Conservation (phyloP, 1,140 invertebrate genomes). For the Samia ricini region DNA sequence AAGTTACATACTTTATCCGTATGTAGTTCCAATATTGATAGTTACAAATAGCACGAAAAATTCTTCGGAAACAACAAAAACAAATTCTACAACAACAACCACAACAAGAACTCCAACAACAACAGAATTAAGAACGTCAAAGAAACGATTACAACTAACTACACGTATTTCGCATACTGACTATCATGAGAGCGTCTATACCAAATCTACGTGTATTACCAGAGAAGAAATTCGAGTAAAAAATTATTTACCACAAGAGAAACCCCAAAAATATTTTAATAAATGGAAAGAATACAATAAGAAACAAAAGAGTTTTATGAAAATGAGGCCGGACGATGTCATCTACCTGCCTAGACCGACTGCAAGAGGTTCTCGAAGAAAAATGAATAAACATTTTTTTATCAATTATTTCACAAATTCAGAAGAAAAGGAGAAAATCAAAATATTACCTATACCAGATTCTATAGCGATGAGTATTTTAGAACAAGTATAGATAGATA, state of each 20-base stretch:
- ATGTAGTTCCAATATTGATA: constrained; percentile 1
- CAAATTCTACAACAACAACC: background rate
- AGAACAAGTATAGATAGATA: background rate
- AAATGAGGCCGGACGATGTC: background rate
- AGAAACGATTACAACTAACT: background rate
- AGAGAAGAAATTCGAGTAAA: background rate
- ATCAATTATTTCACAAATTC: background rate
- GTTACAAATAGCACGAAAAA: background rate
- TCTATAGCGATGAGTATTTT: background rate
- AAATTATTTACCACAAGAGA: background rate
- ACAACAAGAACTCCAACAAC: background rate
- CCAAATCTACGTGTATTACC: background rate
- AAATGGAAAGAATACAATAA: background rate
- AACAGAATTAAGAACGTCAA: background rate
- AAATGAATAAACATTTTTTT: background rate
- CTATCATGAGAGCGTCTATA: background rate
- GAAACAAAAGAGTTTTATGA: background rate
- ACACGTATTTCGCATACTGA: no score
- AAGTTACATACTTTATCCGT: background rate
- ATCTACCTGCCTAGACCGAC: background rate
- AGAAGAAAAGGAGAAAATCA: background rate
- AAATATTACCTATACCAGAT: background rate
- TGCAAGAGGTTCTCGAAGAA: background rate
- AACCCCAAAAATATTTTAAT: background rate
- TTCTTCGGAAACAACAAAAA: background rate